Base-by-base conservation (phyloP, 53 echinoderm and acorn worm genomes). In the Temnopleurus reevesii region DNA sequence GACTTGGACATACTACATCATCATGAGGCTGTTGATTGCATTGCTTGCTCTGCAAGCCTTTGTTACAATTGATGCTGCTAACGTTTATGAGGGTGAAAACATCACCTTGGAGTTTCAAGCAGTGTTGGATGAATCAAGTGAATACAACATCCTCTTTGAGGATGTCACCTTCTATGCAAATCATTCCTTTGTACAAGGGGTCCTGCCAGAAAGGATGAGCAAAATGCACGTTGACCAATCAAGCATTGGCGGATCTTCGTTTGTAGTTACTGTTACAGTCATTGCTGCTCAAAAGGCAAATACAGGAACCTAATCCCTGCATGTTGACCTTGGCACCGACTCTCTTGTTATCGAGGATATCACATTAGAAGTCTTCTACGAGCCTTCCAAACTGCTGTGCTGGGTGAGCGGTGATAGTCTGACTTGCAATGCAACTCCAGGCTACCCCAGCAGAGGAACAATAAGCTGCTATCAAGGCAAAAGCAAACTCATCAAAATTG, bases 391-490 rank as follows among this genome's bases (percentile, higher is more conserved):
- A 43, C 46, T 31, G 34, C 18, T 26, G 38, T 85, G 85, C 24
- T 15, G 5, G 12, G 24, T 60, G 35, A 2, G 3, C 12, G 45
- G 45, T 12, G 18, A 60, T 26, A 44, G 44, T 5, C 1, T 85
- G 23, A 25, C 10, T 60, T 85, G 85, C 61, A 59, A 19, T 23
- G 59, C 60, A 23, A 59, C 85, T 12, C 8, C 21, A 12, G 85
- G 85, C 3, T 60, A 60, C 46, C 85, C 85, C 4, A 17, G 79
- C 5, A 55, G 23, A 3, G 85, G 85, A 28, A 21, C 4, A 12
- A 85, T 60, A 4, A 85, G 21, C 85, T 85, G 85, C 38, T 85
- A 59, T 19, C 46, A 85, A 31, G 60, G 60, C 58, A 45, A 24
- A 34, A 30, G 33, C 33, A 46, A 26, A 45, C 31, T 85, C 2